Evolutionary conservation across 35 echinoderm and acorn worm species (phyloP), one percentile per base, ranked within the genome.

Genomic region (Chiridota heheva): DNA sequence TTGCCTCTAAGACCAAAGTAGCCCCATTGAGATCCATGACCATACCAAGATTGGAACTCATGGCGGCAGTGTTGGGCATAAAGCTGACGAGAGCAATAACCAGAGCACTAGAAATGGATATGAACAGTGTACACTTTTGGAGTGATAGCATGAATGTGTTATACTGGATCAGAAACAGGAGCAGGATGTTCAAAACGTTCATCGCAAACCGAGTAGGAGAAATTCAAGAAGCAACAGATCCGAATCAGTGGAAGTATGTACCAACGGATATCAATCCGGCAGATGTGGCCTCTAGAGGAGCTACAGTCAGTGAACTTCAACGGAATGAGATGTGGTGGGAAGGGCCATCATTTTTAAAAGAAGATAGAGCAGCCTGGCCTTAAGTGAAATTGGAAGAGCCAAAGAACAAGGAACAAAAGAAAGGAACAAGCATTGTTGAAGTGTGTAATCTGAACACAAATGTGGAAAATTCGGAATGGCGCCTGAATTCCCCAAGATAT

Each of bases 111-210:
- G 81, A 72, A 13, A 36, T 58, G 1, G 26, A 51, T n/a, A 72
- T 84, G 16, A 44, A 42, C 27, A 7, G 60, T 20, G 43, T 59
- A 2, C 39, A 33, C 0, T 72, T 84, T 13, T 84, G 63, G 81
- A 71, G 65, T 47, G 65, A 84, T 36, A 84, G 81, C 47, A 56
- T 58, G 48, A 72, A 84, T 26, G 65, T 84, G 12, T 42, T 84
- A 17, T 84, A 53, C 42, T 84, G 65, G 81, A 24, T 84, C 4
- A 13, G 67, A 17, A 2, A 67, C 15, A 28, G 25, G 15, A 84
- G 81, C 43, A 25, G 81, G 2, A 69, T 58, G 48, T 72, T 72
- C 24, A 84, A 84, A 43, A 63, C 81, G 7, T 84, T 84, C 22
- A 48, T 84, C 2, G 42, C 81, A 34, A 29, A 84, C 66, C 40